Conservation (phyloP, 2,113 vertebrate genomes). For the Addax nasomaculatus region DNA sequence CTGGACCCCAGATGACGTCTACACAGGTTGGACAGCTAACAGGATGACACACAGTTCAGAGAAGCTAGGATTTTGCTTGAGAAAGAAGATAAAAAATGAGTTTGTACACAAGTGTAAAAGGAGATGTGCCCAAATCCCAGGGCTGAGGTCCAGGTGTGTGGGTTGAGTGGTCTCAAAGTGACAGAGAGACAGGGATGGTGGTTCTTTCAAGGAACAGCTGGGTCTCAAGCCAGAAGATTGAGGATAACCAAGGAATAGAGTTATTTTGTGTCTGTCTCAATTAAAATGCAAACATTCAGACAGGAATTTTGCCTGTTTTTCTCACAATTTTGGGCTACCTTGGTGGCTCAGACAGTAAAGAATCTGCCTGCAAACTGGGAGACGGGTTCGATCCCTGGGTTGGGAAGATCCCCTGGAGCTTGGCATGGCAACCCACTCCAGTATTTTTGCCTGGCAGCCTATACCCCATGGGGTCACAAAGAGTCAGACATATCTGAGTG, state of each 20-base stretch:
- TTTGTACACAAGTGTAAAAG: too few species aligned
- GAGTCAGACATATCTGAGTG: background rate
- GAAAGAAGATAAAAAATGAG: background rate
- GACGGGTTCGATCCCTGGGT: background rate
- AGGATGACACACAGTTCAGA: rapidly evolving
- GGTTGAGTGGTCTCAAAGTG: rapidly evolving
- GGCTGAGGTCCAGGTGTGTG: too few species aligned
- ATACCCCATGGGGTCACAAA: background rate
- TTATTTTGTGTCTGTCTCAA: background rate
- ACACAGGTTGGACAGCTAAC: rapidly evolving
- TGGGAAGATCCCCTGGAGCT: background rate
- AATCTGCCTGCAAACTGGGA: background rate
- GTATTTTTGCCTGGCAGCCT: background rate
- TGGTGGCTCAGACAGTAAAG: background rate
- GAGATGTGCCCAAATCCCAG: background rate
- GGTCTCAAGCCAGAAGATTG: background rate
- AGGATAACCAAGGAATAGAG: rapidly evolving
- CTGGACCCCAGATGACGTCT: too few species aligned
- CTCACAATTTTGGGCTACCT: background rate
- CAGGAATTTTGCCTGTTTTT: background rate
- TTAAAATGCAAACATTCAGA: rapidly evolving
- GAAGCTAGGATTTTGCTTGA: background rate
- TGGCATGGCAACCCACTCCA: background rate
- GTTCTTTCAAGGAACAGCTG: too few species aligned
- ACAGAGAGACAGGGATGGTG: rapidly evolving